Base-by-base conservation (phyloP, 2,113 vertebrate species). In the Jaculus jaculus region DNA sequence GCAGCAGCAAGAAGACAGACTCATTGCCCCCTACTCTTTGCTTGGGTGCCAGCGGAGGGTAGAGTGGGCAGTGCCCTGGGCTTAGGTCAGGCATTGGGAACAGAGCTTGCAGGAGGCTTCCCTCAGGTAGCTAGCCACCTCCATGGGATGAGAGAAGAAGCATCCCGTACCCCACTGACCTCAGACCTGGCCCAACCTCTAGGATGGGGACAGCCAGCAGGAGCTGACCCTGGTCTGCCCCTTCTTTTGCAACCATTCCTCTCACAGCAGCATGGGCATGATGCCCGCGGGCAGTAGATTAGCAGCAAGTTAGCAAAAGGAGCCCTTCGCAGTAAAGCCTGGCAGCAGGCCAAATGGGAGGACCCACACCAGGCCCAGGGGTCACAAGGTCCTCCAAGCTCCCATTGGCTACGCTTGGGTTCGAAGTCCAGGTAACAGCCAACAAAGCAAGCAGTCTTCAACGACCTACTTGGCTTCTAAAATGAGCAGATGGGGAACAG, bases 141-240 rank as follows among this genome's bases (percentile, higher is more conserved):
- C 4, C 24, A 26, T 17, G 0, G 47, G 28, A n/a, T 17, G 42
- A 68, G 3, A 42, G 23, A 28, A 0, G 15, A 0, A 23, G 34
- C 60, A 54, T 23, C 20, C 0, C 5, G 26, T 5, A 1, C 1
- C 23, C 47, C 24, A 0, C 17, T 23, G 34, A 47, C 68, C 34
- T 84, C 1, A 7, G 37, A 39, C 15, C 61, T 28, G 65, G 1
- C 1, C 34, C 74, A 17, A 0, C 20, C n/a, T 51, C 37, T n/a
- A 5, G 7, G 77, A 71, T 26, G 3, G 82, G 3, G 82, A 34
- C 32, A 1, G 2, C 30, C 26, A 69, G n/a, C 4, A 0, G 2
- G 4, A 2, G 1, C 18, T 42, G 26, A 21, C 72, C 13, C 37
- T 34, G 4, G 24, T 4, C 71, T 24, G 9, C 72, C 23, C 1